A percentile compares a stretch with the other conserved stretches of the same genome.
phyloP scores from a whole-genome alignment of 1,140 invertebrate genomes.

The Centruroides vittatus region DNA sequence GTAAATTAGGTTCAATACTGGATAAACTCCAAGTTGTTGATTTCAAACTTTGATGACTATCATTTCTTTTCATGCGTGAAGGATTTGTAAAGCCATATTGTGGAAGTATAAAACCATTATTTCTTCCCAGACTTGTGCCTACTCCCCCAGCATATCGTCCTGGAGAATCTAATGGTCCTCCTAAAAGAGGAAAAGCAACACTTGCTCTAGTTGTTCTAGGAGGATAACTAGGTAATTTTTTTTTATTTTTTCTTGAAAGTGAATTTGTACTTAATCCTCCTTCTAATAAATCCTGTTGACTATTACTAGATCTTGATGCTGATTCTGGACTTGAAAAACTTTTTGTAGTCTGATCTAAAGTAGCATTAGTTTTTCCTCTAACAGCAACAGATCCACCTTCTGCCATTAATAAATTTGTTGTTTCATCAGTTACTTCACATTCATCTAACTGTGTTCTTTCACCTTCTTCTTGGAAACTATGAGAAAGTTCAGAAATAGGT shows the following conservation, averaged over 20 bases:
- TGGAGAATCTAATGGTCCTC: slow-evolving; percentile 19
- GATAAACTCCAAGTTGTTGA: slow-evolving; percentile 33
- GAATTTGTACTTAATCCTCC: slow-evolving; percentile 19
- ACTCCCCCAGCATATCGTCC: slow-evolving; percentile 11
- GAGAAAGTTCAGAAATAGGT: slow-evolving; percentile 62
- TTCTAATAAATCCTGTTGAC: slow-evolving; percentile 20
- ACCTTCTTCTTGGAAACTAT: slow-evolving; percentile 14
- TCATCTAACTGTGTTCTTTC: slow-evolving; percentile 36
- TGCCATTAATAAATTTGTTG: slow-evolving; percentile 60
- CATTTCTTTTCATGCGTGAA: slow-evolving; percentile 46
- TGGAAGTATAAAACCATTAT: slow-evolving; percentile 27
- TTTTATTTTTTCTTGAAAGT: slow-evolving; percentile 14
- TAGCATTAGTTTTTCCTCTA: slow-evolving; percentile 1
- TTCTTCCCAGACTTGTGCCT: slow-evolving; percentile 25
- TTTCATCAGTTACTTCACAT: slow-evolving; percentile 65
- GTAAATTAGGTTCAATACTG: slow-evolving; percentile 19
- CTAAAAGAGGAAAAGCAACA: slow-evolving; percentile 51
- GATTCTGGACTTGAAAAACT: slow-evolving; percentile 15
- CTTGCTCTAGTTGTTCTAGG: slow-evolving; percentile 54
- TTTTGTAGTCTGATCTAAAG: slow-evolving; percentile 2
- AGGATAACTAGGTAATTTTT: slow-evolving; percentile 42
- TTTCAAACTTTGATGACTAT: slow-evolving; percentile 44
- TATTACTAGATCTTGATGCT: slow-evolving; percentile 12
- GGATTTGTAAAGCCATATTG: slow-evolving; percentile 12
- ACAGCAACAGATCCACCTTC: slow-evolving; percentile 30